These are phyloP conservation scores for Hypsibius dujardini DNA, from an alignment of 1,140 invertebrate genomes.

Conservation along the genomic window DNA sequence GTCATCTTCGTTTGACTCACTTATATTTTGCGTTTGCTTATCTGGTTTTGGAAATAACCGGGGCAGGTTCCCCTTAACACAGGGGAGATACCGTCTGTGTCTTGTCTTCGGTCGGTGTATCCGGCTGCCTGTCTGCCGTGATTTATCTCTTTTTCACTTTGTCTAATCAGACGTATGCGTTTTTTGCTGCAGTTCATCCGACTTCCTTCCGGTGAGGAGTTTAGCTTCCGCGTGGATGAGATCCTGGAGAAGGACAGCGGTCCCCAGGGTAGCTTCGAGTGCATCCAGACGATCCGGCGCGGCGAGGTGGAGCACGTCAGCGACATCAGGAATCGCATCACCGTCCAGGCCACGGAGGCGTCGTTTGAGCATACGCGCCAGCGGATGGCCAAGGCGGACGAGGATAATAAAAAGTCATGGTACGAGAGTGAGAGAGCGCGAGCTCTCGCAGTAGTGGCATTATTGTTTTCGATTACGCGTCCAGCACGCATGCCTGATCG, in stretches of 20 bases:
- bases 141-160: too few relatives aligned
- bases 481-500: too few relatives aligned
- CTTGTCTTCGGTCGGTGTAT: too few relatives aligned
- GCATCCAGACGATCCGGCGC: not conserved
- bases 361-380: not conserved
- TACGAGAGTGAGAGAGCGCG: not conserved
- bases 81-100: too few relatives aligned
- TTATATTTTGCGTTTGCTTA: too few relatives aligned
- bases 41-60: too few relatives aligned
- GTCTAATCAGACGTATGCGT: too few relatives aligned
- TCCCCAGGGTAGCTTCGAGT: not conserved
- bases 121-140: too few relatives aligned
- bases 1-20: too few relatives aligned
- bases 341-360: not conserved
- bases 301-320: not conserved
- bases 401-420: conserved; percentile 6
- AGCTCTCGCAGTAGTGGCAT: too few relatives aligned
- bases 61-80: too few relatives aligned
- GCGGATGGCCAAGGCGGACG: not conserved
- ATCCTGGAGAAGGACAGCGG: not conserved
- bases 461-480: too few relatives aligned
- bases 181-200: conserved; percentile 4
- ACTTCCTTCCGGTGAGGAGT: not conserved
- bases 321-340: not conserved
- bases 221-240: not conserved